phyloP scores from a whole-genome alignment of 1,140 invertebrate species.

The Drosophila rhopaloa region DNA sequence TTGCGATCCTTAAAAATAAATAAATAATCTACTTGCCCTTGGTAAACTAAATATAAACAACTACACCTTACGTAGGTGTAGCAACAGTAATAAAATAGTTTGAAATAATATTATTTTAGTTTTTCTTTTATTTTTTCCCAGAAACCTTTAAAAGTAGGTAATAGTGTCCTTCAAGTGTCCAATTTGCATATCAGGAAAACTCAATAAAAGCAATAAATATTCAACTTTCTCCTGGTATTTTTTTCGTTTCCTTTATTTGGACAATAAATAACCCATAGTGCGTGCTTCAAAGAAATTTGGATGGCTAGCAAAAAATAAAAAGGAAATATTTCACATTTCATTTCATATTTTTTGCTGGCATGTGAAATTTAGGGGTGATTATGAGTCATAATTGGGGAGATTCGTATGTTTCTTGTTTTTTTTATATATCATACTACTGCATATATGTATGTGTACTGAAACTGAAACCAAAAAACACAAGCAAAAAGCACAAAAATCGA shows the following conservation, averaged over 20 bases:
- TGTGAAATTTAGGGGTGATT: constrained; percentile 15
- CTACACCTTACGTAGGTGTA: too few species aligned
- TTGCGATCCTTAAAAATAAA: too few species aligned
- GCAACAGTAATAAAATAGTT: too few species aligned
- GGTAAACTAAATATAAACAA: too few species aligned
- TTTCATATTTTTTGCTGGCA: constrained; percentile 9
- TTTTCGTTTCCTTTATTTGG: background rate
- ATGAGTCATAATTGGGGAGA: constrained; percentile 34
- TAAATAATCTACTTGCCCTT: too few species aligned
- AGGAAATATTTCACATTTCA: constrained; percentile 9
- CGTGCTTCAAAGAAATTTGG: constrained; percentile 23
- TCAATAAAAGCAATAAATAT: constrained; percentile 27
- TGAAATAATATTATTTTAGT: background rate
- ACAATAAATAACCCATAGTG: constrained; percentile 27
- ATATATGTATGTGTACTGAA: background rate
- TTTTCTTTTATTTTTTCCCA: background rate
- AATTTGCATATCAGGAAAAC: constrained; percentile 14
- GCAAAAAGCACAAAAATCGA: constrained; percentile 11
- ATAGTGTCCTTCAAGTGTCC: background rate
- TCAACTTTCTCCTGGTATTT: constrained; percentile 8
- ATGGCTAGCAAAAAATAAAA: constrained; percentile 17
- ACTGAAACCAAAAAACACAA: background rate
- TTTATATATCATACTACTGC: too few species aligned
- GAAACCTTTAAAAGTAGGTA: background rate
- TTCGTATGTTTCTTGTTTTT: background rate